Conservation (phyloP, 2,113 vertebrate genomes). For the Dascyllus trimaculatus region DNA sequence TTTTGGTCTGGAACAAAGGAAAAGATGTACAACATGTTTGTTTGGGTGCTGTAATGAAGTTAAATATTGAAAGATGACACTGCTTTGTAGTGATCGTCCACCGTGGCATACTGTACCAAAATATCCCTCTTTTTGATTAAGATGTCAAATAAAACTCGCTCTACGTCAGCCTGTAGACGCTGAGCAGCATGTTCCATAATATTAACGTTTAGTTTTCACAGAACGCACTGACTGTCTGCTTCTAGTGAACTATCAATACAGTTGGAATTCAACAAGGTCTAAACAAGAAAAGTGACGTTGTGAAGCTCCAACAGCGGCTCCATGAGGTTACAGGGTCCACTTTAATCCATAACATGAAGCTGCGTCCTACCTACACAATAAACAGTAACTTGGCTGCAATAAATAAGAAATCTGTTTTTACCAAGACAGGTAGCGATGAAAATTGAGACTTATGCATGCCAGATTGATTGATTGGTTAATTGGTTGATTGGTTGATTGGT, state of each 20-base stretch:
- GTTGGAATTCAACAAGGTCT: background rate
- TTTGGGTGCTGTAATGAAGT: slow-evolving; percentile 54
- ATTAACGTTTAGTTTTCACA: slow-evolving; percentile 34
- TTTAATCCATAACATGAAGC: too few relatives aligned
- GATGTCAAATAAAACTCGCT: slow-evolving; percentile 14
- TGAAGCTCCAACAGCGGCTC: slow-evolving; percentile 6
- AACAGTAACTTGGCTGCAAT: too few relatives aligned
- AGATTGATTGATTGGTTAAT: too few relatives aligned
- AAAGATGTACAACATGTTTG: slow-evolving; percentile 4
- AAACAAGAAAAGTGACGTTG: slow-evolving; percentile 20
- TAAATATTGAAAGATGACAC: slow-evolving; percentile 13
- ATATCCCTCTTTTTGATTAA: slow-evolving; percentile 34
- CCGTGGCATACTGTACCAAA: slow-evolving; percentile 59
- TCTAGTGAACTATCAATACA: background rate
- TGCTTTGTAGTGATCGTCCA: slow-evolving; percentile 27
- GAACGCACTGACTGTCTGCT: background rate
- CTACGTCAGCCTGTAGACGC: slow-evolving; percentile 52
- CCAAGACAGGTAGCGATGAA: too few relatives aligned
- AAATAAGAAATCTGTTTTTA: too few relatives aligned
- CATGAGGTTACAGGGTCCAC: background rate
- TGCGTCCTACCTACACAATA: too few relatives aligned
- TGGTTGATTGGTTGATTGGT: too few relatives aligned
- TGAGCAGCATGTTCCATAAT: slow-evolving; percentile 77
- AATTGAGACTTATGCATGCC: too few relatives aligned
- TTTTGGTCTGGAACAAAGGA: slow-evolving; percentile 46